These are phyloP conservation scores for Dromaius novaehollandiae DNA, from an alignment of 2,113 vertebrate genomes.

Conservation along the genomic window DNA sequence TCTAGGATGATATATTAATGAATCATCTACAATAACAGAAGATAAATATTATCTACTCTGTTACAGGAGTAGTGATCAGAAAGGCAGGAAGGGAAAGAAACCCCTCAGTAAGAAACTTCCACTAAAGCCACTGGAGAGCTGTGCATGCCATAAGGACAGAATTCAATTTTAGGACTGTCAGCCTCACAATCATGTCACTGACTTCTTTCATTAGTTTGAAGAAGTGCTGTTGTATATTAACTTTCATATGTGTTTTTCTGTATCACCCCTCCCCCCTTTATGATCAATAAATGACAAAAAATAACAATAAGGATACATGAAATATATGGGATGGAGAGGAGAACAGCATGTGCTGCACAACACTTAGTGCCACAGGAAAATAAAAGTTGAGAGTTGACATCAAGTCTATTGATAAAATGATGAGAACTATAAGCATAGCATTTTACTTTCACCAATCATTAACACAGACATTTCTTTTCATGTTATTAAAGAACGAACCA, in stretches of 20 bases:
- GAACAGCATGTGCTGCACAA: neutral
- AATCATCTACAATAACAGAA: neutral
- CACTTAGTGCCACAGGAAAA: neutral
- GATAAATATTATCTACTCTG: neutral
- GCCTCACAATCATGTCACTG: neutral
- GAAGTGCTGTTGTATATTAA: no score
- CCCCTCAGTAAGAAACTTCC: neutral
- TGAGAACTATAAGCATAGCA: neutral
- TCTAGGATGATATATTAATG: neutral
- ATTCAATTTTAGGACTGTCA: neutral
- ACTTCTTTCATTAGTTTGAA: neutral
- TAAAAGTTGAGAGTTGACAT: neutral
- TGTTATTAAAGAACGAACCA: neutral
- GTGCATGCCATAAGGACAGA: no score
- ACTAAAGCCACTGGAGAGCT: neutral
- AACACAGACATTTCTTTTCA: neutral
- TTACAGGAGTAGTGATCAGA: neutral
- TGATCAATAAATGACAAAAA: neutral
- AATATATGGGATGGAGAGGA: neutral
- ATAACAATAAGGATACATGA: neutral
- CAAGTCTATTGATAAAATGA: neutral
- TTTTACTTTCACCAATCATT: slow-evolving; percentile 68
- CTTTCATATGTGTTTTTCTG: neutral
- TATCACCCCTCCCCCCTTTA: neutral
- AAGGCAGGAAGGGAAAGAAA: neutral